phyloP scores from a whole-genome alignment of 1,140 invertebrate species.

The Pectinophora gossypiella region DNA sequence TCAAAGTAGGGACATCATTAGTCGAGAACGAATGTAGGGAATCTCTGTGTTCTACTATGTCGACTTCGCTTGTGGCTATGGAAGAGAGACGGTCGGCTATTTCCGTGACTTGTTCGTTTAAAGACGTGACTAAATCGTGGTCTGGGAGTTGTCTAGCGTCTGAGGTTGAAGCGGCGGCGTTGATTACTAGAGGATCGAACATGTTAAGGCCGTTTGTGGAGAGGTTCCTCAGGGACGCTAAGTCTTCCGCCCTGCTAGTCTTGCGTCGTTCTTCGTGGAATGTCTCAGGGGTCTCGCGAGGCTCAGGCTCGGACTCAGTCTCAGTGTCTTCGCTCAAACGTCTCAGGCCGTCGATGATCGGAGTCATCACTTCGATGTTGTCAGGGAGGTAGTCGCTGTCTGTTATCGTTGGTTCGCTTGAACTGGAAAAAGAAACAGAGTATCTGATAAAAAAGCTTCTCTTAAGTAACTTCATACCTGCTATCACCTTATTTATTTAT shows the following conservation, averaged over 20 bases:
- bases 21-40: conserved; percentile 65
- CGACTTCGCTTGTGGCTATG: conserved; percentile 49
- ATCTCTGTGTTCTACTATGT: conserved; percentile 44
- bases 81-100: conserved; percentile 67
- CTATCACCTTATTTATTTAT: no score
- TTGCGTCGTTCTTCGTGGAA: conserved; percentile 38
- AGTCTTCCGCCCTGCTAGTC: conserved; percentile 58
- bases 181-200: conserved; percentile 69
- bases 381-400: conserved; percentile 68
- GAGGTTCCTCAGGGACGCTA: conserved; percentile 61
- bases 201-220: conserved; percentile 70
- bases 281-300: conserved; percentile 3
- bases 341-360: conserved; percentile 61
- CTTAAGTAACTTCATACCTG: no score
- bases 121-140: conserved; percentile 61
- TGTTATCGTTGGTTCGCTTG: conserved; percentile 56
- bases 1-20: conserved; percentile 59
- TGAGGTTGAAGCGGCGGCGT: conserved; percentile 44
- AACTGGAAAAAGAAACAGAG: conserved; percentile 34
- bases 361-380: conserved; percentile 69
- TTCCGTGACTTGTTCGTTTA: conserved; percentile 70
- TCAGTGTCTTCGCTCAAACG: conserved; percentile 41
- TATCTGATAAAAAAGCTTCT: not conserved
- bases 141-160: conserved; percentile 57
- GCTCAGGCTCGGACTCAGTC: conserved; percentile 23